These are phyloP conservation scores for Chascanopsetta lugubris DNA, from an alignment of 2,113 vertebrate genomes.

Conservation along the genomic window DNA sequence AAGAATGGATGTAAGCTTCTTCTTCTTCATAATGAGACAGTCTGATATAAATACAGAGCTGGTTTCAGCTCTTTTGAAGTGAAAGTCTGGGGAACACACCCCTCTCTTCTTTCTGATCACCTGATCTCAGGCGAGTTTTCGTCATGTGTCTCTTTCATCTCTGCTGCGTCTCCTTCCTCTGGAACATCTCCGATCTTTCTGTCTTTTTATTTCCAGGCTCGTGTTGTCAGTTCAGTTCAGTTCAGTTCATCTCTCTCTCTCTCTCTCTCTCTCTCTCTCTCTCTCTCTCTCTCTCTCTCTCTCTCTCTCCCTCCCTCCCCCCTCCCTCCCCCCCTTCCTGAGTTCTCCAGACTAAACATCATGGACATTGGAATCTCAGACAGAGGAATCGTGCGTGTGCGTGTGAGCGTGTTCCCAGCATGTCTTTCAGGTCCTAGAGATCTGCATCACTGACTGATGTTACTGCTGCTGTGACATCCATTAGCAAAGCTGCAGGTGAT, in stretches of 20 bases:
- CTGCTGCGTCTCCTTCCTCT: conserved; percentile 12
- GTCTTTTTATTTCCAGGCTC: conserved; percentile 11
- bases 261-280: not conserved
- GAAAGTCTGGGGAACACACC: conserved; percentile 5
- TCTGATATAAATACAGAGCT: not conserved
- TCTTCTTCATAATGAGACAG: conserved; percentile 10
- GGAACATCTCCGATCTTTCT: conserved; percentile 12
- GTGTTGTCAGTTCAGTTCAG: conserved; percentile 6
- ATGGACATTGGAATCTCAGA: conserved; percentile 58
- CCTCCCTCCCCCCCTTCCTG: conserved; percentile 40
- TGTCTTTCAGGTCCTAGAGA: conserved; percentile 19
- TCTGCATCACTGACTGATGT: not conserved
- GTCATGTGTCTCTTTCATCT: conserved; percentile 46
- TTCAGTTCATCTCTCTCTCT: not conserved
- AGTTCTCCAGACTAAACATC: conserved; percentile 67
- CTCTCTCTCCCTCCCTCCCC: not conserved
- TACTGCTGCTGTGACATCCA: not conserved
- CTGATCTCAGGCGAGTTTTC: conserved; percentile 35
- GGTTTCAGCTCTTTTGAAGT: conserved; percentile 9
- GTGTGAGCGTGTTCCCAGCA: conserved; percentile 28
- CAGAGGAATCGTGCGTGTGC: conserved; percentile 41
- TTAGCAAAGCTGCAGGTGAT: too few species aligned
- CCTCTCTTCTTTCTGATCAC: conserved; percentile 49
- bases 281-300: not conserved
- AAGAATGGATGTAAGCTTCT: not conserved